phyloP scores from a whole-genome alignment of 2,113 vertebrate species.

The Sitta europaea region DNA sequence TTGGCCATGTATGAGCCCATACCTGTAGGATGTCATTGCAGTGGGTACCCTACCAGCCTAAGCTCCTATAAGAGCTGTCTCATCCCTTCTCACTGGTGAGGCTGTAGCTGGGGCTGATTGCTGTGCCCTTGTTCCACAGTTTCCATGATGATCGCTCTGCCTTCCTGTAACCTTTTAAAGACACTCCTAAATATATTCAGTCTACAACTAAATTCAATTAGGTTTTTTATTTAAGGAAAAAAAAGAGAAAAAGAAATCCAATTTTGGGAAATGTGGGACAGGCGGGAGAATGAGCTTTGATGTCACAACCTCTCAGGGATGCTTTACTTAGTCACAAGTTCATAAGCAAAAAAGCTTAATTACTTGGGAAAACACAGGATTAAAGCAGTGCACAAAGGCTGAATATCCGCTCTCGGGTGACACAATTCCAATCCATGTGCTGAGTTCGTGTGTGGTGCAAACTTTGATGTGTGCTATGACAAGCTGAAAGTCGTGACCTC shows the following conservation, averaged over 20 bases:
- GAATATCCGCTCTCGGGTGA: constrained; percentile 73
- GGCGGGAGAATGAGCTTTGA: constrained; percentile 75
- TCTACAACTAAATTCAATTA: constrained; percentile 78
- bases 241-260: constrained; percentile 80
- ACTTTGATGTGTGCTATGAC: constrained; percentile 78
- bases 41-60: no score
- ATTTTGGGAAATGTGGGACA: constrained; percentile 75
- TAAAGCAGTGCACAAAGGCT: constrained; percentile 69
- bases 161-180: constrained; percentile 61
- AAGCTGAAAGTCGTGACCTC: constrained; percentile 73
- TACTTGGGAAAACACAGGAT: constrained; percentile 77
- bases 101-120: neutral
- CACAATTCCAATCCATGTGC: constrained; percentile 63
- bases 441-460: constrained; percentile 78
- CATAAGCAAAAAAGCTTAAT: constrained; percentile 79
- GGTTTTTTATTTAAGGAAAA: constrained; percentile 33
- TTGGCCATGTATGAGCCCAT: neutral
- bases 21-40: accelerated
- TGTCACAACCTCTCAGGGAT: constrained; percentile 72
- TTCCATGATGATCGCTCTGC: constrained; percentile 56
- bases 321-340: constrained; percentile 82
- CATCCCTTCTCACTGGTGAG: neutral
- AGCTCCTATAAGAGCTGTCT: accelerated
- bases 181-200: constrained; percentile 63
- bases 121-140: neutral